Evolutionary conservation across 1,140 invertebrate species (phyloP).

Genomic region (Riptortus pedestris): DNA sequence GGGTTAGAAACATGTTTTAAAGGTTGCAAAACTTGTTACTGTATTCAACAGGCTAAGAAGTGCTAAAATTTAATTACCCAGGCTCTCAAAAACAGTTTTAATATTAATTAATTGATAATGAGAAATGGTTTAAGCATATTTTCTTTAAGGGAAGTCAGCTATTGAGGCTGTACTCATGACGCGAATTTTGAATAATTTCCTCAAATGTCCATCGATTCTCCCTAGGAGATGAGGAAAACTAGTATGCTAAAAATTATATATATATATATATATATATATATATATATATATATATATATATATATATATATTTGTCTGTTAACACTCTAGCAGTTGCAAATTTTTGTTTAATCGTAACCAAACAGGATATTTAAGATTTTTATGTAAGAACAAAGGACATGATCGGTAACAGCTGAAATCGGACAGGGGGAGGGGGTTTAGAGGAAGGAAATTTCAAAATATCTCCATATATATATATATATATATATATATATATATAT

Average conservation of each 20-base stretch:
- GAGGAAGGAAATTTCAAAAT: not conserved
- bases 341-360: no score
- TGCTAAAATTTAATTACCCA: not conserved
- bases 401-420: not conserved
- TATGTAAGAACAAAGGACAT: not conserved
- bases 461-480: no score
- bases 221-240: no score
- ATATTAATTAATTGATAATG: not conserved
- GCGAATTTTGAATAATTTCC: no score
- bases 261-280: not conserved
- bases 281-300: not conserved
- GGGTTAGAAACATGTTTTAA: not conserved
- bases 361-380: not conserved
- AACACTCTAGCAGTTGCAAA: no score
- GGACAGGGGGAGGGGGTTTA: not conserved
- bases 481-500: not conserved
- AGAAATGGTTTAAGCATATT: conserved; percentile 43
- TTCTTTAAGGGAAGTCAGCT: no score
- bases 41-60: not conserved
- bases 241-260: not conserved
- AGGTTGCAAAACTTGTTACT: not conserved
- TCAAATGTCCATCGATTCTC: no score
- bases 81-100: no score
- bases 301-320: no score
- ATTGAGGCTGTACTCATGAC: no score